Percentiles rank a stretch among this genome's conserved stretches.
phyloP scores from a whole-genome alignment of 2,888 invertebrate species.

The Drosophila multiciliata region DNA sequence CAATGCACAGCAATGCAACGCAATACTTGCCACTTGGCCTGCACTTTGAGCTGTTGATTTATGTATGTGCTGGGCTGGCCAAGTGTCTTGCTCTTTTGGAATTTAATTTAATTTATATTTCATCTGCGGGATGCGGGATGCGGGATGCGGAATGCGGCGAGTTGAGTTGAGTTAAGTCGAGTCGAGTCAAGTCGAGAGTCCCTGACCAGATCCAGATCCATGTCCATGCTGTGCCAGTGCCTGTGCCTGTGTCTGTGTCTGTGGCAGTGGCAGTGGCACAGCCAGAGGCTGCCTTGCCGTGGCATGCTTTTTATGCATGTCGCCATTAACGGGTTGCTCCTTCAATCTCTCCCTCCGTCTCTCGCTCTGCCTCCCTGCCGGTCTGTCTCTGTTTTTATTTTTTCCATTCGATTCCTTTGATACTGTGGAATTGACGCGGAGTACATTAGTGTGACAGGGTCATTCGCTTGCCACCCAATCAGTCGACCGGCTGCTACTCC shows the following conservation, averaged over 20 bases:
- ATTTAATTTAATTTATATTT: conserved; percentile 79
- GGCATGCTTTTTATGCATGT: conserved; percentile 66
- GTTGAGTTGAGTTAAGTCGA: conserved; percentile 3
- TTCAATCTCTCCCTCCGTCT: conserved; percentile 6
- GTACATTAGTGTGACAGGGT: conserved; percentile 56
- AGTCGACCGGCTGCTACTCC: background rate
- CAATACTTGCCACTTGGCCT: conserved; percentile 55
- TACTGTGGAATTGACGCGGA: conserved; percentile 44
- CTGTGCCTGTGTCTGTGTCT: background rate
- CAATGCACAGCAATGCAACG: conserved; percentile 41
- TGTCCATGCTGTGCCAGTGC: background rate
- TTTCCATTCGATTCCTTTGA: conserved; percentile 49
- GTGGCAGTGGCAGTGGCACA: conserved; percentile 27
- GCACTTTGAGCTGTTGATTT: conserved; percentile 71
- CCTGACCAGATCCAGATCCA: conserved; percentile 22
- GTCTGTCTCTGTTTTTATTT: conserved; percentile 1
- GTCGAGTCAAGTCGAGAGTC: conserved; percentile 14
- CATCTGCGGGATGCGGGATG: conserved; percentile 52
- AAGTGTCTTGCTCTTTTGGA: conserved; percentile 66
- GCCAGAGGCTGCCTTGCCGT: conserved; percentile 14
- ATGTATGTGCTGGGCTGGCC: conserved; percentile 54
- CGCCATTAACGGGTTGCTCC: conserved; percentile 59
- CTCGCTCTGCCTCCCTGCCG: background rate
- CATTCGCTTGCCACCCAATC: conserved; percentile 16
- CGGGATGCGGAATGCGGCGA: conserved; percentile 21